A percentile compares a stretch with the other conserved stretches of the same genome.
These are phyloP conservation scores for Tyrannus savana DNA, from an alignment of 2,113 vertebrate genomes.

Conservation along the genomic window DNA sequence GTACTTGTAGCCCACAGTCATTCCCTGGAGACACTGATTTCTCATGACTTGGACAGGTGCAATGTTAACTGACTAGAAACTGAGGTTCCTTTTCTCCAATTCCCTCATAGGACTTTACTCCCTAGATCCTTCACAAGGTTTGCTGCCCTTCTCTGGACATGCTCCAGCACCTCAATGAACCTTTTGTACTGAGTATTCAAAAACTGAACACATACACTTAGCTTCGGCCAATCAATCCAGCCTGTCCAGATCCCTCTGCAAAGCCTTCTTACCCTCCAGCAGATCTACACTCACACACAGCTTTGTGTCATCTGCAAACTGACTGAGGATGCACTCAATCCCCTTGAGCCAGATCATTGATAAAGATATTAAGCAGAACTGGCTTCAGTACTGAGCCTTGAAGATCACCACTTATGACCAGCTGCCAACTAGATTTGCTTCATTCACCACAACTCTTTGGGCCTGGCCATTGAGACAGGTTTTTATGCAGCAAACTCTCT, in stretches of 20 bases:
- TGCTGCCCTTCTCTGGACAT: neutral
- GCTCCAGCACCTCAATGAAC: neutral
- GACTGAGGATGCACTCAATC: no score
- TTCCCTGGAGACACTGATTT: neutral
- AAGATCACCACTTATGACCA: neutral
- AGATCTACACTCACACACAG: neutral
- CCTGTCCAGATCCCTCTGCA: neutral
- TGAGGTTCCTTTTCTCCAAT: neutral
- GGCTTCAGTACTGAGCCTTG: accelerated
- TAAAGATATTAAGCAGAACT: neutral
- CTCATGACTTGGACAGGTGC: neutral
- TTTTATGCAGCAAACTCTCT: neutral
- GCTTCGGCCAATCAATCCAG: no score
- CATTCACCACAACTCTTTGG: neutral
- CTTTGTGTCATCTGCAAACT: neutral
- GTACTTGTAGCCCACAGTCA: accelerated
- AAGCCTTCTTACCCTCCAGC: neutral
- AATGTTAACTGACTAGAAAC: no score
- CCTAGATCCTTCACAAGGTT: neutral
- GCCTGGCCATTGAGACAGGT: neutral
- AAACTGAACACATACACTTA: neutral
- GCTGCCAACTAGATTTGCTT: neutral
- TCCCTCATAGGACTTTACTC: neutral
- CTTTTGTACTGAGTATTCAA: neutral
- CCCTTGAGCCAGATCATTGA: neutral